Evolutionary conservation across 2,888 invertebrate species (phyloP).

Genomic region (Dynastes maya): DNA sequence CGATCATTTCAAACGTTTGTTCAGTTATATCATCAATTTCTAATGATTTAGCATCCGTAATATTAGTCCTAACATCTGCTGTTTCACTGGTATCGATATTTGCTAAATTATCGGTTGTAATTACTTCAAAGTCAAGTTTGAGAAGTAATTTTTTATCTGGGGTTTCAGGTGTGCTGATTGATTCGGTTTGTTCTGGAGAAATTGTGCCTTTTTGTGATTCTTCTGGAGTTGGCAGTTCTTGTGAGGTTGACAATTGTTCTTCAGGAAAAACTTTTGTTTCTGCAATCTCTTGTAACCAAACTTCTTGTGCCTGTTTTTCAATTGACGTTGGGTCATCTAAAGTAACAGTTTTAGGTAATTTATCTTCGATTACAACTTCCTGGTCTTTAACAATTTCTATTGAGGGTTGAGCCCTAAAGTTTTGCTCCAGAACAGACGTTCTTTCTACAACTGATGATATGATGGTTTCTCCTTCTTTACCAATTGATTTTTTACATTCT

Average conservation of each 20-base stretch:
- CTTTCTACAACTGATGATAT: background rate
- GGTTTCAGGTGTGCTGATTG: background rate
- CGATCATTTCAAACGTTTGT: constrained; percentile 46
- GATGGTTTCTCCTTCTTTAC: background rate
- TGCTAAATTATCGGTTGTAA: constrained; percentile 32
- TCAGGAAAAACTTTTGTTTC: too few relatives aligned
- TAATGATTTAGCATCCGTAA: constrained; percentile 4
- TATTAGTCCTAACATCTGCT: background rate
- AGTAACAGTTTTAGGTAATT: too few relatives aligned
- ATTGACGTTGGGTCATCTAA: too few relatives aligned
- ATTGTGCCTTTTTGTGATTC: background rate
- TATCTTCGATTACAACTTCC: background rate
- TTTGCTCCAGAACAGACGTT: background rate
- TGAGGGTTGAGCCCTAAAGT: too few relatives aligned
- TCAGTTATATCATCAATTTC: constrained; percentile 13
- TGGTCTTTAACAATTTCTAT: background rate
- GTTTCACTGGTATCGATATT: constrained; percentile 17
- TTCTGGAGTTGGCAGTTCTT: background rate
- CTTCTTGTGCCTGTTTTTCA: too few relatives aligned
- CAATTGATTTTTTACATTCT: background rate
- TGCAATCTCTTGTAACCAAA: too few relatives aligned
- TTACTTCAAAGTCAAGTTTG: constrained; percentile 15
- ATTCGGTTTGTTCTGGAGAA: background rate
- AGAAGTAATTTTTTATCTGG: constrained; percentile 3
- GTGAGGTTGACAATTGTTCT: too few relatives aligned